Base-by-base conservation (phyloP, 2,113 vertebrate genomes). In the Halcyon malimbica region DNA sequence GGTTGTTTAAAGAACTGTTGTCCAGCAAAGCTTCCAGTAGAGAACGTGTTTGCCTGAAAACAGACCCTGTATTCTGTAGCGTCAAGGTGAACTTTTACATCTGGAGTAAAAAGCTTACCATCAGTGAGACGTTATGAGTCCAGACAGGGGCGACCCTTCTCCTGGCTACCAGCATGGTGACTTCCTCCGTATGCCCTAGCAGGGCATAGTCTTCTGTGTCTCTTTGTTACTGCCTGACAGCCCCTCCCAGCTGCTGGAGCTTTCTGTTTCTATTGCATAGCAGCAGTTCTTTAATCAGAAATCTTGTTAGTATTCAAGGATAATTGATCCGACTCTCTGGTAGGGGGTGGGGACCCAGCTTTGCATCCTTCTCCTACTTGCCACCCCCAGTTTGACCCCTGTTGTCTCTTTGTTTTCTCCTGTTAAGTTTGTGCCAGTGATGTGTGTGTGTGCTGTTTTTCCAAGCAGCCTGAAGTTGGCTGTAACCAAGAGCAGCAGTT, bases 381-480 rank as follows among this genome's bases (percentile, higher is more conserved):
- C 97, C 95, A 94, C 97, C 97, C 96, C 93, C 90, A 95, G 95
- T 97, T 97, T 97, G 97, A 98, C 96, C 97, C 96, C 97, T 97
- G 96, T 97, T 95, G 97, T 97, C 95, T 96, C 97, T 98, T 98
- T 98, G 97, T 98, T 98, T 97, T 95, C 96, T 87, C 95, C 93
- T 95, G 96, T 97, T 97, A 98, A 97, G 89, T 97, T 96, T 96
- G 95, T 98, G 97, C 97, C 96, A 97, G 95, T 93, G 94, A 93
- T 98, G 96, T 94, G 95, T 98, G 96, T 97, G 95, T 97, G 96
- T 96, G 90, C 95, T 97, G 97, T 97, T 98, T 97, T 93, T 97
- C 93, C 97, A 97, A 96, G 95, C 93, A 95, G 97, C 57, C 60
- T 94, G 96, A 97, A 97, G 97, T 97, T 98, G 96, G 97, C 97